phyloP scores from a whole-genome alignment of 23 tunicate species.

The Styela clava region DNA sequence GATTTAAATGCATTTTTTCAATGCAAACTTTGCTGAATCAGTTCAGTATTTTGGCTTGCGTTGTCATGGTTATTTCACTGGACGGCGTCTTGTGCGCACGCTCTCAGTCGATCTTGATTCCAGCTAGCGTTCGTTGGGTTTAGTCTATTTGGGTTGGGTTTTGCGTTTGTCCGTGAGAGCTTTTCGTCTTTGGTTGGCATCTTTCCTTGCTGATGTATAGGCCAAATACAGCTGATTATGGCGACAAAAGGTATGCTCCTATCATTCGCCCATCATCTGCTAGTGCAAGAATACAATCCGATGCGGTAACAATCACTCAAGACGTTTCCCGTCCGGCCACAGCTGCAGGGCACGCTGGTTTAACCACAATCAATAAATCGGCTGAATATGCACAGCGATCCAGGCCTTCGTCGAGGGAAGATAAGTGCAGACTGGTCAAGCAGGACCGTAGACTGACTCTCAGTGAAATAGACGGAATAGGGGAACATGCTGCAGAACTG shows the following conservation, averaged over 20 bases:
- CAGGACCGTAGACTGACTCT: conserved; percentile 69
- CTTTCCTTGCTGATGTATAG: conserved; percentile 18
- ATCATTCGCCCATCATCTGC: conserved; percentile 78
- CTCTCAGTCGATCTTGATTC: no score
- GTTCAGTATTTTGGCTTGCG: no score
- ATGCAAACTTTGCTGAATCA: no score
- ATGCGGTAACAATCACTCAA: conserved; percentile 9
- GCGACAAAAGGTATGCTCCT: background rate
- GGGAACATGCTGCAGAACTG: conserved; percentile 54
- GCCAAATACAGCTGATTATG: conserved; percentile 3
- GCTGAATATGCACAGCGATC: conserved; percentile 8
- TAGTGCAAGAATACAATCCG: conserved; percentile 52
- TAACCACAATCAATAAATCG: conserved; percentile 1
- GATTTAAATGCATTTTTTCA: no score
- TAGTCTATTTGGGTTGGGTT: no score
- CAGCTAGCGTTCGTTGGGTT: no score
- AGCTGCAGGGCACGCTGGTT: conserved; percentile 17
- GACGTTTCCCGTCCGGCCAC: conserved; percentile 38
- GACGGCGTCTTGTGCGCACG: no score
- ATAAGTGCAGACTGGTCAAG: background rate
- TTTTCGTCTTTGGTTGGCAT: no score
- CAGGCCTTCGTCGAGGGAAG: background rate
- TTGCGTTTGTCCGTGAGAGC: no score
- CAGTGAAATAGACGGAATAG: conserved; percentile 60
- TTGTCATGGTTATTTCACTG: no score